Percentiles rank a stretch among this genome's conserved stretches.
Evolutionary conservation across 2,888 invertebrate genomes (phyloP).

Genomic region (Scaptomyza cyrtandrae): DNA sequence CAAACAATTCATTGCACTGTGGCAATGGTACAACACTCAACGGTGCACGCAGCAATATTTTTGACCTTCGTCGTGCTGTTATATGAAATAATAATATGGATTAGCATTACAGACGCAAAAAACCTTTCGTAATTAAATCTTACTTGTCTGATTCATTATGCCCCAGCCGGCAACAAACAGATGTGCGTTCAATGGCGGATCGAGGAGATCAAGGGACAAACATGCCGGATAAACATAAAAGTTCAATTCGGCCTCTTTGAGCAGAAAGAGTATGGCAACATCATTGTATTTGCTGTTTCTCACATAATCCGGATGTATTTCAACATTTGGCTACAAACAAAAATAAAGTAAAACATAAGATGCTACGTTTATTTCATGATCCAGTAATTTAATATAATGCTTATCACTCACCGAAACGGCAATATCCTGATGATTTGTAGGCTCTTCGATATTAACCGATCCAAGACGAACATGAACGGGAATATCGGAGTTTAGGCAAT

Average conservation of each 20-base stretch:
- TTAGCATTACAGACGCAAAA: not conserved
- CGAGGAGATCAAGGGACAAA: constrained; percentile 60
- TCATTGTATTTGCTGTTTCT: constrained; percentile 75
- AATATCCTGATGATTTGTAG: constrained; percentile 50
- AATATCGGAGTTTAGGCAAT: constrained; percentile 66
- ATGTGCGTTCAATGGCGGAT: constrained; percentile 57
- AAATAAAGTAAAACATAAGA: no score
- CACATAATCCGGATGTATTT: constrained; percentile 72
- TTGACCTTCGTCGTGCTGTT: constrained; percentile 53
- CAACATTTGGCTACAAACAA: constrained; percentile 53
- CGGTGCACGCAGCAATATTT: constrained; percentile 70
- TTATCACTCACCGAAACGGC: constrained; percentile 59
- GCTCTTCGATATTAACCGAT: constrained; percentile 59
- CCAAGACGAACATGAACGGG: constrained; percentile 79
- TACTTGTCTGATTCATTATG: constrained; percentile 70
- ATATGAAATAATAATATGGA: not conserved
- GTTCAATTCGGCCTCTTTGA: constrained; percentile 34
- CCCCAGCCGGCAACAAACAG: constrained; percentile 82
- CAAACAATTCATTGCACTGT: constrained; percentile 63
- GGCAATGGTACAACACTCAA: constrained; percentile 59
- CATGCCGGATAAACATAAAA: constrained; percentile 70
- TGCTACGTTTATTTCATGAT: no score
- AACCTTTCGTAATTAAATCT: constrained; percentile 17
- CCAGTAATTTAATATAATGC: no score
- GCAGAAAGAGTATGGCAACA: constrained; percentile 75